A percentile compares a stretch with the other conserved stretches of the same genome.
phyloP scores from a whole-genome alignment of 2,797 vertebrate genomes.

The Spondyliosoma cantharus region DNA sequence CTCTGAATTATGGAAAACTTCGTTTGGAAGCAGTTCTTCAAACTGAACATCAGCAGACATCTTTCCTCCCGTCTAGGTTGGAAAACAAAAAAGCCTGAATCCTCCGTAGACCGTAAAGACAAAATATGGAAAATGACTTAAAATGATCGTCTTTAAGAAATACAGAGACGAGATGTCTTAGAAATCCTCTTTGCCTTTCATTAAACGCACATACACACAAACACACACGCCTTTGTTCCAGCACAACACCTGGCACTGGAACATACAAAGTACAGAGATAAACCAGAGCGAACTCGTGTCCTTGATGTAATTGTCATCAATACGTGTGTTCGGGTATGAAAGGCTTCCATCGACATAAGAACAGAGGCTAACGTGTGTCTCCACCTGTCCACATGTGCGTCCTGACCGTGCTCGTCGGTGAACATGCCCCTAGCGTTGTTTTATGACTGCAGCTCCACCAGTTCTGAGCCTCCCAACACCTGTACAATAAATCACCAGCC shows the following conservation, averaged over 20 bases:
- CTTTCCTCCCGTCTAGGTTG: neutral
- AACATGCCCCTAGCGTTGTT: constrained; percentile 73
- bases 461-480: constrained; percentile 77
- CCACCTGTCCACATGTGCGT: constrained; percentile 62
- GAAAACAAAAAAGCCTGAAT: neutral
- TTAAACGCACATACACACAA: constrained; percentile 17
- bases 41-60: constrained; percentile 2
- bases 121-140: constrained; percentile 28
- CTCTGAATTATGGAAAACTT: constrained; percentile 10
- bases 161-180: constrained; percentile 6
- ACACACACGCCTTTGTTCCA: constrained; percentile 9
- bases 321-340: constrained; percentile 9
- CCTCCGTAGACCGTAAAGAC: constrained; percentile 22
- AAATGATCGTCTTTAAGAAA: constrained; percentile 25
- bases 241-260: constrained; percentile 41
- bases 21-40: constrained; percentile 13
- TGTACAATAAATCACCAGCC: constrained; percentile 81
- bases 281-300: constrained; percentile 13
- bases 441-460: constrained; percentile 67
- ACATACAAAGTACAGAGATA: constrained; percentile 2
- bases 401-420: constrained; percentile 57
- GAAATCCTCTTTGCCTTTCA: constrained; percentile 41
- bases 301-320: constrained; percentile 41
- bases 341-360: constrained; percentile 28
- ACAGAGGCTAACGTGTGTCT: constrained; percentile 28